Evolutionary conservation across 1,140 invertebrate genomes (phyloP), one percentile per base, ranked within the genome.

Genomic region (Sminthurides bifidus): DNA sequence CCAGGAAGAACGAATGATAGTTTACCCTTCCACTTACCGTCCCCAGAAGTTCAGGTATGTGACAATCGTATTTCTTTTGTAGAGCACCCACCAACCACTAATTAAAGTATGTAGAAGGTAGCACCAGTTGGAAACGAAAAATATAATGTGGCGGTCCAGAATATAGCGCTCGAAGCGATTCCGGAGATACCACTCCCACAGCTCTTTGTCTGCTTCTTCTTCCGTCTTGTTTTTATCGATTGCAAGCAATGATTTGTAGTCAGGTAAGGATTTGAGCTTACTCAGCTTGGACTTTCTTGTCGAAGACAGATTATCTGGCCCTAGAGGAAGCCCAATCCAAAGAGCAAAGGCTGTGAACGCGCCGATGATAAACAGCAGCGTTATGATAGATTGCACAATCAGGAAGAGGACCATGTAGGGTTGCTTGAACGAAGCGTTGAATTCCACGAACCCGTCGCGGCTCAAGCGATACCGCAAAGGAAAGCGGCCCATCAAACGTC

Each of bases 1-100:
- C 10, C 6, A 10, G 8, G 21, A n/a, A n/a, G 12, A 8, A 6
- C 24, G 10, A 51, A 4, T 21, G 12, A 41, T 17, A 30, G 24
- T 26, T 14, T 14, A 30, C 15, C 3, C 17, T n/a, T 24, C 10
- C 40, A 43, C 23, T 51, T 35, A 59, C 58, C 33, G 43, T 2
- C 41, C 43, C 59, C 59, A 61, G 21, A 58, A 58, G 17, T 24
- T 58, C 4, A 58, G 40, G 30, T 51, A 61, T 23, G 54, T 45
- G 1, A 45, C 59, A 15, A 58, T 46, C 31, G 44, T 51, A 6
- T 45, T 21, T n/a, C 46, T 45, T 17, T 52, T 49, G 8, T 17
- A 0, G 4, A 54, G 29, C 15, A 61, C 26, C 8, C 27, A 14
- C 8, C 52, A 21, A 15, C 53, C 37, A n/a, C 21, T 15, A 17